Percentiles rank a stretch among this genome's conserved stretches.
phyloP scores from a whole-genome alignment of 2,113 vertebrate species.

The Erinaceus europaeus region DNA sequence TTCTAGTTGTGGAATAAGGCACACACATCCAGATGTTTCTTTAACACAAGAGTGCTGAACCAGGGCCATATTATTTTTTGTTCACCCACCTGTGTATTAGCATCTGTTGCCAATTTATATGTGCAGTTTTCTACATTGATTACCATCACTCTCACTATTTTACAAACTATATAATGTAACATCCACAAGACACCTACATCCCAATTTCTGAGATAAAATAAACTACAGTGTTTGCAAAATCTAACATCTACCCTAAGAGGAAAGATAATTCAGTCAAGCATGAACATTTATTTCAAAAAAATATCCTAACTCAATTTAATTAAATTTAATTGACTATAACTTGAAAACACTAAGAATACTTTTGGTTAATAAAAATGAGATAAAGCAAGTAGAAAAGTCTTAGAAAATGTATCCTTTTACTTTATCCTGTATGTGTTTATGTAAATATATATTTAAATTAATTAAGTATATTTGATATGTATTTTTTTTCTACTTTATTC shows the following conservation, averaged over 20 bases:
- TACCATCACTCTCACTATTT: slow-evolving; percentile 26
- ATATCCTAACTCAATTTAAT: neutral
- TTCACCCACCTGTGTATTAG: slow-evolving; percentile 35
- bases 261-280: neutral
- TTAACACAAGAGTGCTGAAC: slow-evolving; percentile 37
- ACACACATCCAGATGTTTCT: slow-evolving; percentile 4
- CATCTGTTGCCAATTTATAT: slow-evolving; percentile 61
- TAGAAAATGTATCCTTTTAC: neutral
- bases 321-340: neutral
- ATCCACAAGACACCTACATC: slow-evolving; percentile 23
- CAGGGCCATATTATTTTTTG: neutral
- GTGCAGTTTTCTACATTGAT: slow-evolving; percentile 49
- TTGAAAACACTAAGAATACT: neutral
- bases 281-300: slow-evolving; percentile 4
- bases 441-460: neutral
- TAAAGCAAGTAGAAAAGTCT: neutral
- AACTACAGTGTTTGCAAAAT: neutral
- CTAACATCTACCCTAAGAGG: neutral
- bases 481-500: no score
- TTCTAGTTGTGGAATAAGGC: slow-evolving; percentile 12
- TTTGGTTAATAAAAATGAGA: slow-evolving; percentile 17
- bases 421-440: neutral
- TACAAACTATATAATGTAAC: slow-evolving; percentile 31
- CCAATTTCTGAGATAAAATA: slow-evolving; percentile 38
- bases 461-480: neutral